Evolutionary conservation across 2,888 invertebrate species (phyloP), one percentile per base, ranked within the genome.

Genomic region (Drosophila stalkeri): DNA sequence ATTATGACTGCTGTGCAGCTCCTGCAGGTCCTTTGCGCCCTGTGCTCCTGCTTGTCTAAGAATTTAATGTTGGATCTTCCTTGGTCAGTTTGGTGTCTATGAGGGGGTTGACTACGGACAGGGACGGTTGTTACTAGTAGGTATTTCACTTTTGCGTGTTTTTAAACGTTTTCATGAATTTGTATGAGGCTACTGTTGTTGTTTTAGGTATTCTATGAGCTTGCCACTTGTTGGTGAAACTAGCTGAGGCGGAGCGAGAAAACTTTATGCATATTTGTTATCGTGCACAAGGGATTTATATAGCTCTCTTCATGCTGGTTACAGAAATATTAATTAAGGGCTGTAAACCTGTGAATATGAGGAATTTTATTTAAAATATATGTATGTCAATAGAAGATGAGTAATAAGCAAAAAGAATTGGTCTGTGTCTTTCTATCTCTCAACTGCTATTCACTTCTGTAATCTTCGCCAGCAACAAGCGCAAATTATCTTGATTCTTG

Each of bases 131-230:
- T 7, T 18, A 16, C 14, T 20, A 31, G 57, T 43, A 6, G 55
- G 3, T 51, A 61, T 81, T 77, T 76, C 66, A 77, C 84, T 56
- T 72, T 82, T 81, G 84, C 80, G 75, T 84, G 81, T 83, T 86
- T 80, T 77, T 75, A 80, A 86, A 77, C 77, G 81, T 73, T 85
- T 87, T 77, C 83, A 83, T 83, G 83, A 85, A 86, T 74, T 76
- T 80, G 35, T 51, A 49, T 80, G 73, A 31, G 77, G 66, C 46
- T 66, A 33, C n/a, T 46, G 41, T 39, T 39, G 16, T 39, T n/a
- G 35, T 62, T 73, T 61, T 5, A 33, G 56, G 47, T 64, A 11
- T 23, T 68, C 31, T 35, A 12, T 81, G 82, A 60, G 86, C 75
- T 73, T 77, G 63, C 73, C 79, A 81, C 77, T 75, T 80, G 77